A percentile compares a stretch with the other conserved stretches of the same genome.
Conservation (phyloP, 2,113 vertebrate species). For the Progne subis region DNA sequence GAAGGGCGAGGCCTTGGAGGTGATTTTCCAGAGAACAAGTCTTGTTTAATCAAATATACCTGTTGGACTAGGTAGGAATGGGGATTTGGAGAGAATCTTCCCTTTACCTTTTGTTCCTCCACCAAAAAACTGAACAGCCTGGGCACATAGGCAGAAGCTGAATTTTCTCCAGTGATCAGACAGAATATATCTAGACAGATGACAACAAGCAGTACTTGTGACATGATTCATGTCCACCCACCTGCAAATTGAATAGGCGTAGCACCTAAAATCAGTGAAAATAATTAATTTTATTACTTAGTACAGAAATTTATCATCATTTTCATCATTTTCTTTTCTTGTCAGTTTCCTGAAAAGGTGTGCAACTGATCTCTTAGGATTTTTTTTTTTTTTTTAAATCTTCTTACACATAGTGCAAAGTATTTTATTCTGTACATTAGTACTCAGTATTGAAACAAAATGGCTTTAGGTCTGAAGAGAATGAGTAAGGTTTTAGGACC, state of each 20-base stretch:
- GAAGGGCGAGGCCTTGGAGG: neutral
- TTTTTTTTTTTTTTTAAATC: too few species aligned
- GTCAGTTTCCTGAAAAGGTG: neutral
- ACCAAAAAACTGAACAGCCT: neutral
- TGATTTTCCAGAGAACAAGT: neutral
- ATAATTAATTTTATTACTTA: neutral
- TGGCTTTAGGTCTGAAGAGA: neutral
- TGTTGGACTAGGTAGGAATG: neutral
- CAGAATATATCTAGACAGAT: neutral
- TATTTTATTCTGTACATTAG: neutral
- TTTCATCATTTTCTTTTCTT: neutral
- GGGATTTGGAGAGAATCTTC: neutral
- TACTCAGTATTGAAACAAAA: neutral
- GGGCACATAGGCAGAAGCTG: neutral
- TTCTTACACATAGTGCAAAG: neutral
- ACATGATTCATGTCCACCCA: neutral
- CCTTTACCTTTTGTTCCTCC: neutral
- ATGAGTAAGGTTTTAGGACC: neutral
- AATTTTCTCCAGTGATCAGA: neutral
- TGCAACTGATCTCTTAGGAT: neutral
- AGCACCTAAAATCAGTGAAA: neutral
- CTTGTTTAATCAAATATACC: neutral
- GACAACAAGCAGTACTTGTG: neutral
- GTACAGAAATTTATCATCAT: neutral
- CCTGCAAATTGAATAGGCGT: neutral